Evolutionary conservation across 2,113 vertebrate species (phyloP).

Genomic region (Natator depressus): DNA sequence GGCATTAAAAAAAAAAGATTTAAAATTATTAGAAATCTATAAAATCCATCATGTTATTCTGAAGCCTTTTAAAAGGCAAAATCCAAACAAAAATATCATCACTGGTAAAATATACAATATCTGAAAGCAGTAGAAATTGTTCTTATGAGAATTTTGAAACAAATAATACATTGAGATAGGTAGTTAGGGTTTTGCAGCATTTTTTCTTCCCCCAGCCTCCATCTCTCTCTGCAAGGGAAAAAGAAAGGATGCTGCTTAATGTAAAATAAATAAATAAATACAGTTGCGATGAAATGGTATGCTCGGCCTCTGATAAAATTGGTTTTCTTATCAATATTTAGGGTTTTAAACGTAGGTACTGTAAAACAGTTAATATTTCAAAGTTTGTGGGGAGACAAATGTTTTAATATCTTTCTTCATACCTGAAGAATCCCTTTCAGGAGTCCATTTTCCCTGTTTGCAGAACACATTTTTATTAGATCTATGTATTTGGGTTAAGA

Average conservation of each 20-base stretch:
- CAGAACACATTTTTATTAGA: constrained; percentile 69
- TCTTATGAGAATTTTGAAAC: constrained; percentile 41
- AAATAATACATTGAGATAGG: constrained; percentile 30
- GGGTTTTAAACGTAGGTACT: constrained; percentile 30
- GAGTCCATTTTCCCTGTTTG: constrained; percentile 64
- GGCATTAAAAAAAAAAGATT: constrained; percentile 44
- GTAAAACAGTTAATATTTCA: constrained; percentile 53
- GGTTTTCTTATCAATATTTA: constrained; percentile 19
- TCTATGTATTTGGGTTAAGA: constrained; percentile 69
- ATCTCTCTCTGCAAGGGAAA: constrained; percentile 39
- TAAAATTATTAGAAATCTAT: constrained; percentile 45
- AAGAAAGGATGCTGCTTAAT: constrained; percentile 48
- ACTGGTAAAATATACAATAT: constrained; percentile 54
- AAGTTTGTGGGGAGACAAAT: constrained; percentile 57
- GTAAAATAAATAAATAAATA: constrained; percentile 59
- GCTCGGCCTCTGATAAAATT: constrained; percentile 19
- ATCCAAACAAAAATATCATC: constrained; percentile 42
- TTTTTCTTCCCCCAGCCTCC: constrained; percentile 41
- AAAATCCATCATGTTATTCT: constrained; percentile 35
- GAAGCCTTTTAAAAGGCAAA: constrained; percentile 53
- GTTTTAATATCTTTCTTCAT: constrained; percentile 53
- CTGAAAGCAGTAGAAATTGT: constrained; percentile 15
- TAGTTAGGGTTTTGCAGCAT: constrained; percentile 42
- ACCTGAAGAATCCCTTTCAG: constrained; percentile 72
- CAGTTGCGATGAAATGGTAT: not conserved